Evolutionary conservation across 2,888 invertebrate genomes (phyloP), one percentile per base, ranked within the genome.

Genomic region (Drosophila kambysellisi): DNA sequence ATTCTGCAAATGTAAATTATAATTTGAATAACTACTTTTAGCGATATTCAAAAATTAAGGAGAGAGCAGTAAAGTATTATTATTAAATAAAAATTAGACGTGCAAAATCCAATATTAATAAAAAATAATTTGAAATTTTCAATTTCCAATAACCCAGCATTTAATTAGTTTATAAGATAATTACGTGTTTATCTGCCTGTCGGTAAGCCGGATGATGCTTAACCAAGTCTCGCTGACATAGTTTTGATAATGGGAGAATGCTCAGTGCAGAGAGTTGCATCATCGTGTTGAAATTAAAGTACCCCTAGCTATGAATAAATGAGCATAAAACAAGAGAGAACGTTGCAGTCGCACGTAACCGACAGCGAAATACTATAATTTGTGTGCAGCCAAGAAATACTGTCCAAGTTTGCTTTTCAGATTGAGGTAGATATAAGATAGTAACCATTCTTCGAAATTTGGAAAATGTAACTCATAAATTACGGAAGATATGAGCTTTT

Each of bases 281-380:
- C 46, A 20, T 12, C 7, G 5, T 25, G 32, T 5, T 12, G 17
- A 33, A 25, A 32, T 43, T 58, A 9, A 35, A 58, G 35, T 17
- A 25, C 25, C 33, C 33, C 20, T 25, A 6, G 30, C 12, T 15
- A 39, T 70, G 20, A 70, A 59, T 54, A 57, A 66, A 48, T 53
- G 8, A 41, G 25, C 29, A 25, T 8, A 25, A 25, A 25, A 25
- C 25, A 25, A 25, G 25, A 25, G 25, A 25, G 25, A 25, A 25
- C 25, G 25, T 25, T 25, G 25, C 2, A 25, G 25, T 25, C 25
- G 25, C 25, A 25, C 25, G 25, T 25, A 25, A 25, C 25, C 25
- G 25, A 25, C 25, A 25, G 25, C 25, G 25, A 25, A 25, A 25
- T 25, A 25, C 25, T 25, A 25, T 25, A 25, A 25, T 25, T 25